These are phyloP conservation scores for Serripes groenlandicus DNA, from an alignment of 2,888 invertebrate genomes.

Conservation along the genomic window DNA sequence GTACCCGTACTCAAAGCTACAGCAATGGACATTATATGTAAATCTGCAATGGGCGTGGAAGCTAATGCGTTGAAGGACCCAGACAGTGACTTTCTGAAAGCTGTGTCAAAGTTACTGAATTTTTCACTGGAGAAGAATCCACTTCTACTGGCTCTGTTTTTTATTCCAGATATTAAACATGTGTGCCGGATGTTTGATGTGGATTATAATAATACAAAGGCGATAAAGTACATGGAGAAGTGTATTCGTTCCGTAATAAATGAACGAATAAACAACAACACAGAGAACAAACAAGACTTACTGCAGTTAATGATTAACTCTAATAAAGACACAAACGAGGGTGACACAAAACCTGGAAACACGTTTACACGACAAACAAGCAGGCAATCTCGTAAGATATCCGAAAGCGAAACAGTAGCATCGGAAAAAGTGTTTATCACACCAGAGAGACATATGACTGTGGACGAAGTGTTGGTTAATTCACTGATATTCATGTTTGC, in stretches of 20 bases:
- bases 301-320: constrained; percentile 65
- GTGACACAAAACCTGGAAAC: neutral
- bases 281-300: constrained; percentile 43
- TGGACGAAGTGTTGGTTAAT: constrained; percentile 59
- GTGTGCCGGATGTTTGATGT: constrained; percentile 50
- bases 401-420: neutral
- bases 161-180: constrained; percentile 57
- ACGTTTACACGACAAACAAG: neutral
- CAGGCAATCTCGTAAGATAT: constrained; percentile 8
- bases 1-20: constrained; percentile 57
- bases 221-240: constrained; percentile 43
- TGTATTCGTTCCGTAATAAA: constrained; percentile 37
- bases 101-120: constrained; percentile 43
- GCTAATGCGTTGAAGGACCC: constrained; percentile 58
- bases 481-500: constrained; percentile 59
- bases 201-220: constrained; percentile 51
- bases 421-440: constrained; percentile 8
- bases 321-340: constrained; percentile 16
- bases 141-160: constrained; percentile 36
- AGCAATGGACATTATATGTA: constrained; percentile 71
- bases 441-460: constrained; percentile 48
- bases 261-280: constrained; percentile 35
- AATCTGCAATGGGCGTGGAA: constrained; percentile 71
- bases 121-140: constrained; percentile 53
- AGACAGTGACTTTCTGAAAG: constrained; percentile 60